A percentile compares a stretch with the other conserved stretches of the same genome.
Conservation (phyloP, 2,888 invertebrate genomes). For the Didymodactylos carnosus region DNA sequence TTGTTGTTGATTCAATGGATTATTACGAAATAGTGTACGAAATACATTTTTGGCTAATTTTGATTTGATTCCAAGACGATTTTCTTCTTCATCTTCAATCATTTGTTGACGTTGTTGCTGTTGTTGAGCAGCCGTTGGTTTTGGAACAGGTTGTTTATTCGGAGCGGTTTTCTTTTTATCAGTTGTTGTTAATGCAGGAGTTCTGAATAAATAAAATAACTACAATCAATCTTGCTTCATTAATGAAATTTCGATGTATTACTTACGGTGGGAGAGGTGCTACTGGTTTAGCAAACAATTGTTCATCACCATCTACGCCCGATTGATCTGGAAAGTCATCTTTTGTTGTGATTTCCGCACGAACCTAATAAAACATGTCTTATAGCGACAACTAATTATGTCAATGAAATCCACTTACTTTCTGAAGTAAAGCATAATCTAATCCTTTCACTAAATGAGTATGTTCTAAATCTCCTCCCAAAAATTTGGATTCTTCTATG, state of each 20-base stretch:
- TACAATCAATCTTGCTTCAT: background rate
- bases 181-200: background rate
- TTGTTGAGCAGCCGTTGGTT: no score
- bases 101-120: no score
- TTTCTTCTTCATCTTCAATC: conserved; percentile 43
- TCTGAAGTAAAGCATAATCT: conserved; percentile 72
- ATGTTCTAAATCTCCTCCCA: conserved; percentile 99
- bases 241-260: background rate
- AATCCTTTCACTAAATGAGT: conserved; percentile 97
- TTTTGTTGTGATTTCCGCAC: background rate
- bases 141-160: background rate
- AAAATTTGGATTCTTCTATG: conserved; percentile 93
- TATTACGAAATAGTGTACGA: conserved; percentile 3
- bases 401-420: conserved; percentile 41
- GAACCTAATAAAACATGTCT: background rate
- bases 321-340: background rate
- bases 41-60: conserved; percentile 45
- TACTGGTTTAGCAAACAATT: background rate
- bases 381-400: background rate
- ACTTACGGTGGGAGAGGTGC: no score
- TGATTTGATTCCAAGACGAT: conserved; percentile 62
- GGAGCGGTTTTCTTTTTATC: background rate
- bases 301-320: background rate
- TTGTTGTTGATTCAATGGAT: no score
- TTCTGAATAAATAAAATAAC: background rate